Base-by-base conservation (phyloP, 2,113 vertebrate species). In the Pardalotus punctatus region DNA sequence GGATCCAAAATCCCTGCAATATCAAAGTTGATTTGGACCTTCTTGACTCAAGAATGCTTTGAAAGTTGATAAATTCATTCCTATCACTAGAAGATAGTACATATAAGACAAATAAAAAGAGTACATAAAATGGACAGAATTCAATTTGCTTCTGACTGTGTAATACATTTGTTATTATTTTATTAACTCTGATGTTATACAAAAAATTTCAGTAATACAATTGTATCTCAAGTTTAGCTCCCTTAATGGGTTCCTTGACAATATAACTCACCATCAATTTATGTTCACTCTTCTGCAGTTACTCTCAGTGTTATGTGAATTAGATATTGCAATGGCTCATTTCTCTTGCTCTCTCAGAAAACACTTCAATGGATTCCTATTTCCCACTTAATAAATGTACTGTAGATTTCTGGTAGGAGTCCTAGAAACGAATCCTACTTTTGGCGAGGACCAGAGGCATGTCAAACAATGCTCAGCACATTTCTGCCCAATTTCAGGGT, bases 101-200 rank as follows among this genome's bases (percentile, higher is more conserved):
- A 69, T 83, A 53, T 15, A 57, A 64, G 13, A 43, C 73, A 93
- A 81, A 91, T 19, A 96, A 66, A 85, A 67, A 61, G 23, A 48
- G 43, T 1, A 5, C 19, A 81, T 45, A 91, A 86, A 83, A 71
- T 42, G 92, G 86, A 76, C 3, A 3, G 36, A 87, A 93, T 93
- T 91, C 31, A 93, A 90, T 91, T 97, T 93, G 11, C 20, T 76
- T 94, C 64, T 85, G 45, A 81, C 91, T 93, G 35, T 84, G 17
- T 54, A 53, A 71, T 78, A 19, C 36, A 62, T 86, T 95, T 94
- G 36, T 48, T 93, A 70, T 91, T 88, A 88, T 92, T 96, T 96
- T 95, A 96, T 97, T 94, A 97, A 81, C 28, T 43, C 15, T 71
- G 33, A 78, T 94, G 50, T 88, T 94, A 86, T 20, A 91, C 67